Percentiles rank a stretch among this genome's conserved stretches.
Evolutionary conservation across 2,797 vertebrate species (phyloP).

Genomic region (Melanogrammus aeglefinus): DNA sequence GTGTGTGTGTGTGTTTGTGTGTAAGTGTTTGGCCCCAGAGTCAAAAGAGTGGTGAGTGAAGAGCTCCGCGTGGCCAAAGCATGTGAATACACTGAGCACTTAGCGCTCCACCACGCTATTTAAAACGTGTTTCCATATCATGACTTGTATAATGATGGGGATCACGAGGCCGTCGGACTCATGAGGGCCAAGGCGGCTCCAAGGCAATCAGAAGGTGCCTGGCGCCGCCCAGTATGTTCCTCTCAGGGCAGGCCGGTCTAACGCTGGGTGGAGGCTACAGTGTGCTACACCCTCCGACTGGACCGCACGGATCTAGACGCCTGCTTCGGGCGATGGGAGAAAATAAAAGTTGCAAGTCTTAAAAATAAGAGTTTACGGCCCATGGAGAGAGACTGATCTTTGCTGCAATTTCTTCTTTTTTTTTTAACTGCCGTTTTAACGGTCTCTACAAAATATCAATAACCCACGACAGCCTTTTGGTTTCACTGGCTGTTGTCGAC

Average conservation of each 20-base stretch:
- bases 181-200: slow-evolving; percentile 13
- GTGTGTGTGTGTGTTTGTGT: not conserved
- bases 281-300: not conserved
- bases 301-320: not conserved
- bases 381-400: not conserved
- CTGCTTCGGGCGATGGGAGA: not conserved
- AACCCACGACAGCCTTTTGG: not conserved
- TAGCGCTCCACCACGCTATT: slow-evolving; percentile 36
- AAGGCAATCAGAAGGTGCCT: not conserved
- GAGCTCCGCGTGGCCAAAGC: slow-evolving; percentile 42
- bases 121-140: slow-evolving; percentile 34
- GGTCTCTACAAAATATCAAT: not conserved
- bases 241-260: not conserved
- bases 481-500: not conserved
- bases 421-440: not conserved
- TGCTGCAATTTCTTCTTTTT: not conserved
- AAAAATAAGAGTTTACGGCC: not conserved
- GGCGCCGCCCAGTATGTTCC: not conserved
- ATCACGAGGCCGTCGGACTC: slow-evolving; percentile 31
- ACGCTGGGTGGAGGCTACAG: not conserved
- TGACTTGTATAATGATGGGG: slow-evolving; percentile 44
- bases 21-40: not conserved
- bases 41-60: slow-evolving; percentile 33
- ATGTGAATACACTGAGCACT: slow-evolving; percentile 14
- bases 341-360: not conserved